A percentile compares a stretch with the other conserved stretches of the same genome.
Conservation (phyloP, 2,797 vertebrate genomes). For the Poecilia gillii region DNA sequence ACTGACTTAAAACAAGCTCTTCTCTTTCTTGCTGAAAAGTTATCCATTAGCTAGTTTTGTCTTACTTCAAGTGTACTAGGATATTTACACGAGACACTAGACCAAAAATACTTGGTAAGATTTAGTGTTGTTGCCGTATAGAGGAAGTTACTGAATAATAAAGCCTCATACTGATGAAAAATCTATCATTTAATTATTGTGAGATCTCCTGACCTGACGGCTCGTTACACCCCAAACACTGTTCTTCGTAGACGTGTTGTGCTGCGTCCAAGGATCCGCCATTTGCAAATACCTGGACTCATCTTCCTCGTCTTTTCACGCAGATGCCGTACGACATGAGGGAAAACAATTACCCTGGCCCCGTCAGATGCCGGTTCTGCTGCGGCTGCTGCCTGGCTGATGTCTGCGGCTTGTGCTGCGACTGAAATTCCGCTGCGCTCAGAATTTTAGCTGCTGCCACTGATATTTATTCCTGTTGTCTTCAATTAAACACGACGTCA, state of each 20-base stretch:
- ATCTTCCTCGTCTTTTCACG: not conserved
- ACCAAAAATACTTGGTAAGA: no score
- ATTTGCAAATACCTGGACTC: not conserved
- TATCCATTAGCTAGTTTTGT: no score
- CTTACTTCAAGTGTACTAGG: no score
- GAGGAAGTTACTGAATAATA: not conserved
- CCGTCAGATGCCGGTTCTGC: slow-evolving; percentile 16
- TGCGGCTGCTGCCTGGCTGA: slow-evolving; percentile 20
- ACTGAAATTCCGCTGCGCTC: not conserved
- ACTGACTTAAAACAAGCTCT: no score
- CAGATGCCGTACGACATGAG: slow-evolving; percentile 25
- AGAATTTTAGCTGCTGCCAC: not conserved
- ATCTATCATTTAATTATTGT: not conserved
- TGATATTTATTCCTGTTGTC: not conserved
- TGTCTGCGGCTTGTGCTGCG: slow-evolving; percentile 28
- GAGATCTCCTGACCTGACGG: not conserved
- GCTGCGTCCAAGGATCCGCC: not conserved
- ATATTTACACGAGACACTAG: no score
- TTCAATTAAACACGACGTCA: slow-evolving; percentile 2
- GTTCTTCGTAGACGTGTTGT: not conserved
- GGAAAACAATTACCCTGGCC: not conserved
- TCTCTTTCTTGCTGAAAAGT: no score
- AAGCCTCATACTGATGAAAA: not conserved
- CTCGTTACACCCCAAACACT: not conserved
- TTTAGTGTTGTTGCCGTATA: not conserved